Percentiles rank a stretch among this genome's conserved stretches.
Evolutionary conservation across 1,140 invertebrate species (phyloP).

Genomic region (Bradynema listronoti): DNA sequence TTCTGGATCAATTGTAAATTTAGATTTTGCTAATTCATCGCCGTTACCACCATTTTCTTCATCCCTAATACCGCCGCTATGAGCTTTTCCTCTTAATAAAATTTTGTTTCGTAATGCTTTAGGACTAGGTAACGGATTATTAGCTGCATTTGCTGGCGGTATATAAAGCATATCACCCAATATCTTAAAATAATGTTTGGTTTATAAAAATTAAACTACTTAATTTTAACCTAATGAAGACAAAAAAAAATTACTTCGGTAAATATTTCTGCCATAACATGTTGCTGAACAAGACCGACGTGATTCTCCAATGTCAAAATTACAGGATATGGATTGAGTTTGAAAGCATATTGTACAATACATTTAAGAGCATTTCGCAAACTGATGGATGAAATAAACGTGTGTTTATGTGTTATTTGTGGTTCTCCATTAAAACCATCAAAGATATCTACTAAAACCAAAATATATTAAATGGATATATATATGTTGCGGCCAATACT

Average conservation of each 20-base stretch:
- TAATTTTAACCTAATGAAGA: constrained; percentile 3
- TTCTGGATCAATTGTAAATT: constrained; percentile 25
- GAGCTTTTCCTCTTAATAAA: constrained; percentile 33
- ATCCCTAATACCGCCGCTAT: background rate
- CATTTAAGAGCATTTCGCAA: constrained; percentile 60
- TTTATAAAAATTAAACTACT: constrained; percentile 2
- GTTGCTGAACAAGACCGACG: constrained; percentile 84
- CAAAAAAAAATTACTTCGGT: constrained; percentile 29
- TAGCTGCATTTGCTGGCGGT: constrained; percentile 25
- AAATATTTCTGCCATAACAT: constrained; percentile 76
- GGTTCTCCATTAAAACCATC: constrained; percentile 61
- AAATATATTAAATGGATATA: constrained; percentile 11
- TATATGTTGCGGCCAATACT: too few relatives aligned
- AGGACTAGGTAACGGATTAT: constrained; percentile 35
- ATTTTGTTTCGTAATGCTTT: constrained; percentile 38
- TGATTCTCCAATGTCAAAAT: constrained; percentile 98
- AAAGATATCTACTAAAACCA: constrained; percentile 61
- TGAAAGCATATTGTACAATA: constrained; percentile 68
- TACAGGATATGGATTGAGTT: constrained; percentile 69
- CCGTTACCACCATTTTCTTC: constrained; percentile 18
- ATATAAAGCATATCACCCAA: constrained; percentile 37
- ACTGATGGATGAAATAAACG: constrained; percentile 60
- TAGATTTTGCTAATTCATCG: constrained; percentile 17
- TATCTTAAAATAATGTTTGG: constrained; percentile 30
- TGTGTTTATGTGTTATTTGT: constrained; percentile 61